Base-by-base conservation (phyloP, 2,888 invertebrate species). In the Campaea margaritaria region DNA sequence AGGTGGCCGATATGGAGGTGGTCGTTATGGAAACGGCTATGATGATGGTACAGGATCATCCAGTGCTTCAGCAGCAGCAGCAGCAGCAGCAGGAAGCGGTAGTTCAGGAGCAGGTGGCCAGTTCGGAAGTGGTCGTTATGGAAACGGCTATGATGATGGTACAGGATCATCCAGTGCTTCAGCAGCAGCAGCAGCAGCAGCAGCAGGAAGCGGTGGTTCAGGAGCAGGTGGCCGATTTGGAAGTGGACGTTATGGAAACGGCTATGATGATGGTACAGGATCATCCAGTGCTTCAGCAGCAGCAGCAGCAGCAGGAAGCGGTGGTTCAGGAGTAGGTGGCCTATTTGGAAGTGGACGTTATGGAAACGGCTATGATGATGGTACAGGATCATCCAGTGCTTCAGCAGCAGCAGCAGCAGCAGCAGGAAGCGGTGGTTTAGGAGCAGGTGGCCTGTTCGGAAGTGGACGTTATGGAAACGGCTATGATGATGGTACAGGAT, bases 1-100 rank as follows among this genome's bases (percentile, higher is more conserved):
- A n/a, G n/a, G n/a, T n/a, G n/a, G n/a, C n/a, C 50, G 41, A 48
- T 39, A 46, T 27, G 68, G 59, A 47, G 9, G 11, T 15, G 42
- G 42, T 28, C 11, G 13, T 13, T 21, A 16, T 10, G 52, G 52
- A 36, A 9, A 27, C 4, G 39, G 41, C 9, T 21, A 27, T 8
- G 39, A 28, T 9, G 1, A 5, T 34, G 46, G 46, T 7, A 0
- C 34, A 15, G 15, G 10, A 10, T n/a, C 28, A 7, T 31, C 48
- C 27, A 28, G 45, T 21, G 31, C 45, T 15, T 12, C 42, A 11
- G n/a, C 42, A 0, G 13, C 41, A 14, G 15, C 31, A 31, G 21
- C 38, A 45, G 44, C 31, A 13, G 43, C 43, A 27, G 50, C 15
- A 31, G 34, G 14, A 21, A 62, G 57, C 16, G 36, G 58, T n/a